phyloP scores from a whole-genome alignment of 2,888 invertebrate genomes.

The Urechis unicinctus region DNA sequence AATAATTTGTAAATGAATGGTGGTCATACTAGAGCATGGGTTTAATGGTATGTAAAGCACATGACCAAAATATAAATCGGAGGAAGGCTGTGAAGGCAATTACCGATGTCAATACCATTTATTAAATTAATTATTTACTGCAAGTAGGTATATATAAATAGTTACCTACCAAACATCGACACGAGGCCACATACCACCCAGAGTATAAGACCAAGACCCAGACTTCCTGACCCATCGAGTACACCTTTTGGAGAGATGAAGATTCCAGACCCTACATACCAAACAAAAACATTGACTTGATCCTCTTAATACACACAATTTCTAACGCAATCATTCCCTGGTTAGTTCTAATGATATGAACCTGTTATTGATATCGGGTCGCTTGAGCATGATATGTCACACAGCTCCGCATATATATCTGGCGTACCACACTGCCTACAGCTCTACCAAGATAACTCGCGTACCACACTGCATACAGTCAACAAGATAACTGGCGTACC shows the following conservation, averaged over 20 bases:
- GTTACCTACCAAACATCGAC: constrained; percentile 69
- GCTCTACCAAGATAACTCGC: not conserved
- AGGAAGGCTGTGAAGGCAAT: no score
- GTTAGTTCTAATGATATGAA: no score
- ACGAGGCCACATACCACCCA: constrained; percentile 92
- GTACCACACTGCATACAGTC: not conserved
- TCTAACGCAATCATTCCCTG: no score
- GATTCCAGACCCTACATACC: constrained; percentile 79
- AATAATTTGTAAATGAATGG: no score
- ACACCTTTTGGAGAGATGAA: constrained; percentile 97
- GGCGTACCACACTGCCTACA: not conserved
- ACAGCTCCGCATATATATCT: no score
- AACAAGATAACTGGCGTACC: not conserved
- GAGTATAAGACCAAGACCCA: constrained; percentile 88
- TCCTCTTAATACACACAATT: no score
- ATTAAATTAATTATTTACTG: not conserved
- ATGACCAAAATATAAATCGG: no score
- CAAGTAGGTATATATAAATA: constrained; percentile 21
- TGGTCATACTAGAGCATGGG: no score
- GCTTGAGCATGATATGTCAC: no score
- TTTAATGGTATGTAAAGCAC: no score
- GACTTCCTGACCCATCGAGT: constrained; percentile 75
- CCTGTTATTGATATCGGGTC: no score
- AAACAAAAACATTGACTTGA: no score
- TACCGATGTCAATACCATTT: constrained; percentile 71